Evolutionary conservation across 2,888 invertebrate genomes (phyloP).

Genomic region (Nebria salina): DNA sequence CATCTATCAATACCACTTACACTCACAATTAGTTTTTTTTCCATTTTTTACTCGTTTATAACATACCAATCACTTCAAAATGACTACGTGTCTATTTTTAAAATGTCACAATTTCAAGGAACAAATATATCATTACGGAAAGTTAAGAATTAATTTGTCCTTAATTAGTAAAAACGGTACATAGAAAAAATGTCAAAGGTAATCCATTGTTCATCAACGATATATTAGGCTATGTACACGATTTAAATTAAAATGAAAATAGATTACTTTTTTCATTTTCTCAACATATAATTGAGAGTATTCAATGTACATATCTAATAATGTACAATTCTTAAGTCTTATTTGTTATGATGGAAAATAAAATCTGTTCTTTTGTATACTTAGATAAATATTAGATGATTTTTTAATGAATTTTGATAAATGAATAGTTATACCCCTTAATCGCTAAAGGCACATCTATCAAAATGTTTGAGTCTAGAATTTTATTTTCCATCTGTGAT

Average conservation of each 20-base stretch:
- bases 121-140: neutral
- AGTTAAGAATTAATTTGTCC: neutral
- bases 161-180: neutral
- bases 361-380: neutral
- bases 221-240: neutral
- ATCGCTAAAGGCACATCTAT: neutral
- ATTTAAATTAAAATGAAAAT: neutral
- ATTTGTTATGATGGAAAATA: neutral
- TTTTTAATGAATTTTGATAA: neutral
- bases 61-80: constrained; percentile 20
- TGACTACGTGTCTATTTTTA: too few relatives aligned
- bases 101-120: constrained; percentile 9
- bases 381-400: neutral
- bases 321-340: neutral
- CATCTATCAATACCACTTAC: constrained; percentile 46
- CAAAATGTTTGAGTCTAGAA: neutral
- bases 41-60: constrained; percentile 1
- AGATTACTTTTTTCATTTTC: neutral
- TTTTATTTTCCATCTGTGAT: neutral
- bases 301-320: neutral
- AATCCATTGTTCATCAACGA: neutral
- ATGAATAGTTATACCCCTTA: neutral
- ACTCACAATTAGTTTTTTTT: constrained; percentile 21
- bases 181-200: too few relatives aligned
- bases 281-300: neutral